Base-by-base conservation (phyloP, 2,888 invertebrate genomes). In the Noctua pronuba region DNA sequence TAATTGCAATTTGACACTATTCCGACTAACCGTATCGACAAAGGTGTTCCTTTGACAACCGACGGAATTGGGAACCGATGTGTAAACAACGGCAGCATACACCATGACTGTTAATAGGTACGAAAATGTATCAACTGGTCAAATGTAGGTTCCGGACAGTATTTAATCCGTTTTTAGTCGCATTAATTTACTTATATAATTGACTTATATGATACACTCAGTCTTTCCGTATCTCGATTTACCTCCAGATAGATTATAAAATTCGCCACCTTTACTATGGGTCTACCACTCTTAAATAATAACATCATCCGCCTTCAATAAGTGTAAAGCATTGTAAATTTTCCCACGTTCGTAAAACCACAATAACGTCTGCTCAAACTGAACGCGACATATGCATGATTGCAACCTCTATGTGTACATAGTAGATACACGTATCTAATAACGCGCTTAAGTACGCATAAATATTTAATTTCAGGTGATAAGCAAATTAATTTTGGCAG, bases 401-500 rank as follows among this genome's bases (percentile, higher is more conserved):
- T 78, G 69, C 60, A 71, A 71, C 35, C 41, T 41, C 73, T 60
- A 66, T 68, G 46, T 72, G 46, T 80, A 80, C 49, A 49, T 60
- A 80, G 49, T 67, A 28, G 66, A 64, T 84, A 79, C 52, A 69
- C 68, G 65, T 86, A 88, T 86, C 86, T 83, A 84, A 84, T 86
- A 83, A 79, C 68, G 82, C 77, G 84, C 83, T 88, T 87, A 85
- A 85, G 81, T 84, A 85, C 75, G 71, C 83, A 88, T 88, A 85
- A 88, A 88, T 91, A 92, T 92, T 92, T 83, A 90, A 91, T 92
- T 92, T 90, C 89, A 89, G 31, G 80, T 60, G 93, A 93, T 93
- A 93, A 92, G 89, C 86, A 89, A 91, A 93, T 92, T 92, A 90
- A 92, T 93, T 93, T 92, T 80, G 89, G 88, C 91, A 88, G 88